Percentiles rank a stretch among this genome's conserved stretches.
Conservation (phyloP, 2,888 invertebrate genomes). For the Cantharis nigra region DNA sequence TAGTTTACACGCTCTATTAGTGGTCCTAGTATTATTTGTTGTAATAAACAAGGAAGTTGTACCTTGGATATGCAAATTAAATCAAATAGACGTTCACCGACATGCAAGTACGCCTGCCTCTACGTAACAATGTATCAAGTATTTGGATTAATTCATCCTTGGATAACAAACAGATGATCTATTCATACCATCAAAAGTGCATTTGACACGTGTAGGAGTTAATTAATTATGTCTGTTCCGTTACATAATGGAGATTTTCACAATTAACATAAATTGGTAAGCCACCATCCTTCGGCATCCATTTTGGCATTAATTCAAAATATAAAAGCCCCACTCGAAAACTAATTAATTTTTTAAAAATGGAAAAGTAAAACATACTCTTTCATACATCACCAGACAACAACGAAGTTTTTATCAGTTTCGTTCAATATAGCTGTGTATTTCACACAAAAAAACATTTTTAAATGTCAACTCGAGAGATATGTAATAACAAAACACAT, state of each 20-base stretch:
- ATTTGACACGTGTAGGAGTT: constrained; percentile 2
- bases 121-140: constrained; percentile 4
- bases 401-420: neutral
- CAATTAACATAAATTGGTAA: neutral
- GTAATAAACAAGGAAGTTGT: neutral
- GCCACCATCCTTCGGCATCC: neutral
- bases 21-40: neutral
- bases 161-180: constrained; percentile 10
- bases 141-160: constrained; percentile 15
- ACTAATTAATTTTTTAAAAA: neutral
- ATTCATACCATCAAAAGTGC: constrained; percentile 1
- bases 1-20: neutral
- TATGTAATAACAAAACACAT: neutral
- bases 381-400: neutral
- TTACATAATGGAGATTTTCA: neutral
- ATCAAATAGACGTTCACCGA: constrained; percentile 19
- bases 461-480: neutral
- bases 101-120: neutral
- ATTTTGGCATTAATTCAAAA: neutral
- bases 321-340: neutral
- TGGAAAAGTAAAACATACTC: neutral
- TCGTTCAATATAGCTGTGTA: neutral
- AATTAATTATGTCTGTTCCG: neutral
- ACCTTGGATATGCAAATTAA: constrained; percentile 14
- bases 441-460: neutral